Conservation (phyloP, 2,797 vertebrate genomes). For the Hoplostethus atlanticus region DNA sequence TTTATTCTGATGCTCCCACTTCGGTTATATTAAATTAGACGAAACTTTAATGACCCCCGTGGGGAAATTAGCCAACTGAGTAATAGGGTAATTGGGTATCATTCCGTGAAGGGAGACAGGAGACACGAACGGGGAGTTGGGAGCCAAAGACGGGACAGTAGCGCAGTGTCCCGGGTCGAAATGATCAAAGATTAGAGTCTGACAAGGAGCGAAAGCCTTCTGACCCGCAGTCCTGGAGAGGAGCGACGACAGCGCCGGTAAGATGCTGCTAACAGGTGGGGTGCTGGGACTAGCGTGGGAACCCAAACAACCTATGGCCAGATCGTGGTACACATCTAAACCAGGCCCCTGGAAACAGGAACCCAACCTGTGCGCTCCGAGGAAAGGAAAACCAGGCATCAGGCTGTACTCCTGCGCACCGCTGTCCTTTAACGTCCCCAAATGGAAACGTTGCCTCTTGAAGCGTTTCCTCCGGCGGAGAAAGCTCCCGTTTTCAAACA, state of each 20-base stretch:
- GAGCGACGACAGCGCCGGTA: slow-evolving; percentile 79
- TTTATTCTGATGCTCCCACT: background rate
- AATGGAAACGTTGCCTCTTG: slow-evolving; percentile 79
- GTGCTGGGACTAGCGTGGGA: slow-evolving; percentile 23
- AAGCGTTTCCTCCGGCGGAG: slow-evolving; percentile 91
- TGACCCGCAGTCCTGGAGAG: slow-evolving; percentile 55
- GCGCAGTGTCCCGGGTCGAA: slow-evolving; percentile 54
- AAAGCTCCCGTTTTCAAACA: slow-evolving; percentile 93
- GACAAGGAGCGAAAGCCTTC: slow-evolving; percentile 63
- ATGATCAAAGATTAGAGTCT: slow-evolving; percentile 52
- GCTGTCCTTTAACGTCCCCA: slow-evolving; percentile 57
- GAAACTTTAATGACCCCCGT: slow-evolving; percentile 40
- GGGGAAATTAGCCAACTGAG: slow-evolving; percentile 40
- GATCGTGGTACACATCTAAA: slow-evolving; percentile 55
- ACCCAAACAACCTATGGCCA: slow-evolving; percentile 28
- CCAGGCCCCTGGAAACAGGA: slow-evolving; percentile 48
- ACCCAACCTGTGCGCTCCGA: slow-evolving; percentile 59
- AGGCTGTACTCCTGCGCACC: slow-evolving; percentile 53
- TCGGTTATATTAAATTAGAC: slow-evolving; percentile 35
- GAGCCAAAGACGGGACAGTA: slow-evolving; percentile 37
- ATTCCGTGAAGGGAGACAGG: slow-evolving; percentile 58
- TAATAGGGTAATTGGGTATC: slow-evolving; percentile 22
- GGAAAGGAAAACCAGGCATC: slow-evolving; percentile 44
- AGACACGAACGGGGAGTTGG: slow-evolving; percentile 46
- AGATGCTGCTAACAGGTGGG: slow-evolving; percentile 63